Conservation (phyloP, 2,797 vertebrate species). For the Scomberomorus guttatus region DNA sequence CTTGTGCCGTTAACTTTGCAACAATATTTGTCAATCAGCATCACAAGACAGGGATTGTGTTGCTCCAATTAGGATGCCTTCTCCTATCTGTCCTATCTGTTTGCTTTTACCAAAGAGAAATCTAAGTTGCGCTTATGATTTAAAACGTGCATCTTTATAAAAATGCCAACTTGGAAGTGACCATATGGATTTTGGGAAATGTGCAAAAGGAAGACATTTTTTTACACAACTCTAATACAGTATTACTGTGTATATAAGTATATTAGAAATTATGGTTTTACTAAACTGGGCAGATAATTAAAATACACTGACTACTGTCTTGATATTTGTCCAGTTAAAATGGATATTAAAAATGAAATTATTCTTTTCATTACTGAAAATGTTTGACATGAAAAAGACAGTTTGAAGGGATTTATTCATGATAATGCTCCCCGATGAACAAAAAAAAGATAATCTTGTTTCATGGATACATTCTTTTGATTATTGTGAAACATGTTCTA, state of each 20-base stretch:
- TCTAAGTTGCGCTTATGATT: neutral
- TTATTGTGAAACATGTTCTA: neutral
- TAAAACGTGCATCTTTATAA: neutral
- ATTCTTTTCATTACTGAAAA: neutral
- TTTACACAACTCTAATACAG: neutral
- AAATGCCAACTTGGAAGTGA: conserved; percentile 6
- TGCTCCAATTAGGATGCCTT: conserved; percentile 14
- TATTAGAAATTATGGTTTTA: neutral
- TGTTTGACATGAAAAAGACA: neutral
- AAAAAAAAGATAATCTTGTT: neutral
- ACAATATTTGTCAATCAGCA: conserved; percentile 84
- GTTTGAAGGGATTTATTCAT: neutral
- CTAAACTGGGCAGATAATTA: neutral
- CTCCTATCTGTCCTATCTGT: conserved; percentile 7
- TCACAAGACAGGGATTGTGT: conserved; percentile 50
- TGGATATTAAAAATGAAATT: neutral
- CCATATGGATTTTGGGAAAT: neutral
- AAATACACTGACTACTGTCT: neutral
- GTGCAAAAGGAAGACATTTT: neutral
- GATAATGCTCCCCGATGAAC: neutral
- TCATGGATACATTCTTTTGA: neutral
- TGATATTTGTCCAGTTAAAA: neutral
- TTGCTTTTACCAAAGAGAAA: conserved; percentile 16
- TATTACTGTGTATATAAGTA: neutral
- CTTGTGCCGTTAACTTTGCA: conserved; percentile 79